A percentile compares a stretch with the other conserved stretches of the same genome.
Evolutionary conservation across 2,797 vertebrate species (phyloP).

Genomic region (Pseudochirops cupreus): DNA sequence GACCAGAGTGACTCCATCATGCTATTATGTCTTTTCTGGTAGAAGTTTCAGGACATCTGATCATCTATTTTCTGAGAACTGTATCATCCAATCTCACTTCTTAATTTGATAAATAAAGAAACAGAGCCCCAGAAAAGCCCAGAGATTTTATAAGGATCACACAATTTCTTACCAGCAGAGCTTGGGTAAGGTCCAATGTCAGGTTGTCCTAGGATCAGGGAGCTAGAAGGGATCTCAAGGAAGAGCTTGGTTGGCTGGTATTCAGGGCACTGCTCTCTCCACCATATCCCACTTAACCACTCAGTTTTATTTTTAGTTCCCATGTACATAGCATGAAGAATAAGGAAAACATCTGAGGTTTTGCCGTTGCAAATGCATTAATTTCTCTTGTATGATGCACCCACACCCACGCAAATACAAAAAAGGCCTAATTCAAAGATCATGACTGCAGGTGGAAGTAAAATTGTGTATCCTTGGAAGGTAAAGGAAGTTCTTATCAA

Average conservation of each 20-base stretch:
- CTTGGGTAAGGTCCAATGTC: not conserved
- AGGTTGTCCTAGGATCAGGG: not conserved
- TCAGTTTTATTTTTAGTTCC: not conserved
- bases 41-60: not conserved
- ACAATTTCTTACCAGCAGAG: not conserved
- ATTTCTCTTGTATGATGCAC: not conserved
- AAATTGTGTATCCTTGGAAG: not conserved
- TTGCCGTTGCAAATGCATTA: not conserved
- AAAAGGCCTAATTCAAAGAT: not conserved
- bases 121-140: not conserved
- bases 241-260: not conserved
- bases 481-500: not conserved
- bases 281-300: not conserved
- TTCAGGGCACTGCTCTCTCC: not conserved
- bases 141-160: not conserved
- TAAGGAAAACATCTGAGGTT: not conserved
- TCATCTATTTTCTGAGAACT: not conserved
- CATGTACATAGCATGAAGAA: not conserved
- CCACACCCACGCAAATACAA: not conserved
- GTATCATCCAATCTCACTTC: not conserved
- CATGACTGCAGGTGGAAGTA: not conserved
- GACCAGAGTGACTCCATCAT: not conserved
- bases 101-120: not conserved
- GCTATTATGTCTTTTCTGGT: not conserved
- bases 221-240: not conserved